Evolutionary conservation across 2,113 vertebrate species (phyloP).

Genomic region (Nesogale talazaci): DNA sequence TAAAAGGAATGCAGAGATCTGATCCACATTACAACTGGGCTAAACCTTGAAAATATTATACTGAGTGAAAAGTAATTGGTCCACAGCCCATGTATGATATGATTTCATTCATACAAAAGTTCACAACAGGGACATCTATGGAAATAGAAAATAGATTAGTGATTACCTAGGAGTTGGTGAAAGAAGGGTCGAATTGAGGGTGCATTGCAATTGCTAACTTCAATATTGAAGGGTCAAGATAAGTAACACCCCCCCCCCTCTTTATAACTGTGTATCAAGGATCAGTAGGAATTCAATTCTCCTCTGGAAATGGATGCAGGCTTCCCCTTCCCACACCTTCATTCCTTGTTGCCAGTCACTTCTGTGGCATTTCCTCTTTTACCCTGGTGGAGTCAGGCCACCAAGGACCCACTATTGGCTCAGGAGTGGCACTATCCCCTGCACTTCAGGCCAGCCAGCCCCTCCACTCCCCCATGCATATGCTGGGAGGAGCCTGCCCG

Average conservation of each 20-base stretch:
- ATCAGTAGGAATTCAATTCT: neutral
- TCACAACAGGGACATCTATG: neutral
- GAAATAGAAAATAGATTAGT: neutral
- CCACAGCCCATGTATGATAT: neutral
- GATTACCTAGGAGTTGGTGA: neutral
- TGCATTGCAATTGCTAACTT: neutral
- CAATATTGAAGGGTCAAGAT: neutral
- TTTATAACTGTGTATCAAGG: neutral
- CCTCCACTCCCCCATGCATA: neutral
- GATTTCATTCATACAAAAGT: neutral
- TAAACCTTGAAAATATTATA: neutral
- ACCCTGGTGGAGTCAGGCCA: neutral
- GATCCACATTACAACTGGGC: neutral
- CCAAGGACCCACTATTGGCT: neutral
- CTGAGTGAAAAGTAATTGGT: neutral
- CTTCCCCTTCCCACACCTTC: neutral
- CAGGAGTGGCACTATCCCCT: neutral
- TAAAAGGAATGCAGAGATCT: neutral
- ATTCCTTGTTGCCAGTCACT: neutral
- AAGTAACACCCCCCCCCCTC: neutral
- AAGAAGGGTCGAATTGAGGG: neutral
- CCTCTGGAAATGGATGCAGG: neutral
- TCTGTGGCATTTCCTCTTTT: neutral
- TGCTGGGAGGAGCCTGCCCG: neutral
- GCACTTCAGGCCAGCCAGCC: neutral